These are phyloP conservation scores for Grammomys dolichurus DNA, from an alignment of 2,113 vertebrate species.

Conservation along the genomic window DNA sequence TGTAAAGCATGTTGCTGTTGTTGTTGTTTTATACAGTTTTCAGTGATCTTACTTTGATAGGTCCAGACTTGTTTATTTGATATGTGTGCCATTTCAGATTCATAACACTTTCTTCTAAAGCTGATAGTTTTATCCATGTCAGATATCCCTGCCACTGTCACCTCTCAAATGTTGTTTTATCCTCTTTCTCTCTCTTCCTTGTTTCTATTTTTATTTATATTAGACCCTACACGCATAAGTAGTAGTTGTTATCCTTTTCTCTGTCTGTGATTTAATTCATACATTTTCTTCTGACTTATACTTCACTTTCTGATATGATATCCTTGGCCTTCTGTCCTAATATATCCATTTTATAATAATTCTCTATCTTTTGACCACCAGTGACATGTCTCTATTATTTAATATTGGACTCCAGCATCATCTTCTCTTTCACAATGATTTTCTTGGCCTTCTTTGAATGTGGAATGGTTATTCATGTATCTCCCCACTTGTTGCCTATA, in stretches of 20 bases:
- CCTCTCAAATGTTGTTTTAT: not conserved
- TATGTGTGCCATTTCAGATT: not conserved
- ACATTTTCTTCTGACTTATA: constrained; percentile 26
- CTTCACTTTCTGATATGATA: not conserved
- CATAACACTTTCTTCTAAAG: not conserved
- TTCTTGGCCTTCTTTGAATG: not conserved
- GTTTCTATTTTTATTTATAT: not conserved
- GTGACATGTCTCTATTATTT: not conserved
- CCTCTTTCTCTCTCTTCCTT: not conserved
- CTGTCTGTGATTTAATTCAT: not conserved
- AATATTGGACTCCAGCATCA: not conserved
- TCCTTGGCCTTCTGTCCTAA: too few species aligned
- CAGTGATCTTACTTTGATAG: not conserved
- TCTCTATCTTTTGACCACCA: not conserved
- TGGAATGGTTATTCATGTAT: too few species aligned
- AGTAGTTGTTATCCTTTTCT: not conserved
- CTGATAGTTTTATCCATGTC: not conserved
- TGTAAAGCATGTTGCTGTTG: not conserved
- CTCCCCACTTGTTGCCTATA: not conserved
- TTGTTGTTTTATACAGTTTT: not conserved
- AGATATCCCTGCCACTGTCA: not conserved
- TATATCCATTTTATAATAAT: not conserved
- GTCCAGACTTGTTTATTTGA: not conserved
- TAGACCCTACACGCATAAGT: not conserved
- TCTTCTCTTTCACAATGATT: not conserved